Base-by-base conservation (phyloP, 2,888 invertebrate genomes). In the Melanostoma scalare region DNA sequence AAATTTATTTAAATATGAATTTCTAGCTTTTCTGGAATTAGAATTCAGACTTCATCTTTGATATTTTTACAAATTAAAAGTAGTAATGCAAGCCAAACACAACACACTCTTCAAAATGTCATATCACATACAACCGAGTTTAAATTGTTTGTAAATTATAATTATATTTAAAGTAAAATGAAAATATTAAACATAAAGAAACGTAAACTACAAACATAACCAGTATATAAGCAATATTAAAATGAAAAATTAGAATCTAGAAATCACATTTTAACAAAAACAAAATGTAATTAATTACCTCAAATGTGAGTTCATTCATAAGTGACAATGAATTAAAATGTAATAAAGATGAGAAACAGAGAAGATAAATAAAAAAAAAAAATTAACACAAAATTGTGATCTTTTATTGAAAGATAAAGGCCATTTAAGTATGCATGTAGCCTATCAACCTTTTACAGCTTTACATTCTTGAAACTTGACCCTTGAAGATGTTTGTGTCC, bases 251-350 rank as follows among this genome's bases (percentile, higher is more conserved):
- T 53, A 69, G 58, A 73, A 71, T 50, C 69, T 65, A 74, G 50
- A 52, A 46, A 58, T 73, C 67, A 71, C 74, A 84, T 55, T 42
- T 58, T 48, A 35, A 61, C 56, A 33, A 58, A 46, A 63, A n/a
- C n/a, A 68, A 55, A 63, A 60, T 52, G 74, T 74, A 84, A 84
- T 87, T 85, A 82, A 86, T 87, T 87, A 87, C 87, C 87, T 87
- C 87, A 87, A 87, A 82, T 86, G 86, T 86, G 86, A 87, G 86
- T 86, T 88, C 85, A 79, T 79, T 75, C 56, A 56, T 74, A 84
- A 84, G 84, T 56, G 84, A 79, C 79, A 84, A 84, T 79, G 84
- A 79, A 84, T 78, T 67, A 78, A 79, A 79, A 77, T 73, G 72
- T 84, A 84, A 78, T 75, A 71, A 84, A 84, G 78, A 82, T 82